Evolutionary conservation across 1,140 invertebrate species (phyloP), one percentile per base, ranked within the genome.

Genomic region (Akabosia matsudoensis): DNA sequence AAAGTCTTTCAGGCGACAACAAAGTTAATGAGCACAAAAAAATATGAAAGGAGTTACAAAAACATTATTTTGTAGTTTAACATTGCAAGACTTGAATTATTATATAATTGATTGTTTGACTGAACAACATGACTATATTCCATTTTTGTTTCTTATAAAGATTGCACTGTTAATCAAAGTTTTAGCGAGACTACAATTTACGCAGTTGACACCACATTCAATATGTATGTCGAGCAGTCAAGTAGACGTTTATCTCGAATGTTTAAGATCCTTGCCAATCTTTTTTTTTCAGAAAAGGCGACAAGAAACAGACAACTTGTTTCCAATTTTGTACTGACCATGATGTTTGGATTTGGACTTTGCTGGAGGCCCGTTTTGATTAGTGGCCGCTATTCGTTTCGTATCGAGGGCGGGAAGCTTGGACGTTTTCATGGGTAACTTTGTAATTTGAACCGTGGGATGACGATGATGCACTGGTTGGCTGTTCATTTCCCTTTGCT

Each of bases 391-490:
- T 72, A 30, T 26, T 33, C 0, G 26, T n/a, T 30, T 34, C 33
- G 28, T 74, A n/a, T 79, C 74, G 14, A 75, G 64, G 56, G 64
- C 73, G 14, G 73, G 30, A 31, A 52, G 16, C 74, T 76, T 78
- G 4, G 51, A 18, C 1, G 24, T 78, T 56, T 61, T 24, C 24
- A 77, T 73, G 10, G 80, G 80, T 16, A 81, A 26, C 74, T 81
- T 81, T n/a, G 78, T 61, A 13, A 81, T 61, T 77, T 81, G 79
- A 1, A 81, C 67, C 0, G 70, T 67, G 13, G 80, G 80, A 73
- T 81, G 80, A 0, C 54, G 51, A 51, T 81, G 78, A 67, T 67
- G 61, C 3, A 67, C 28, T n/a, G 61, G 61, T 7, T 45, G n/a
- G 37, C 37, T 45, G 37, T 45, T 45, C 75, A 77, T 10, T 14